phyloP scores from a whole-genome alignment of 2,797 vertebrate genomes.

The Trichosurus vulpecula region DNA sequence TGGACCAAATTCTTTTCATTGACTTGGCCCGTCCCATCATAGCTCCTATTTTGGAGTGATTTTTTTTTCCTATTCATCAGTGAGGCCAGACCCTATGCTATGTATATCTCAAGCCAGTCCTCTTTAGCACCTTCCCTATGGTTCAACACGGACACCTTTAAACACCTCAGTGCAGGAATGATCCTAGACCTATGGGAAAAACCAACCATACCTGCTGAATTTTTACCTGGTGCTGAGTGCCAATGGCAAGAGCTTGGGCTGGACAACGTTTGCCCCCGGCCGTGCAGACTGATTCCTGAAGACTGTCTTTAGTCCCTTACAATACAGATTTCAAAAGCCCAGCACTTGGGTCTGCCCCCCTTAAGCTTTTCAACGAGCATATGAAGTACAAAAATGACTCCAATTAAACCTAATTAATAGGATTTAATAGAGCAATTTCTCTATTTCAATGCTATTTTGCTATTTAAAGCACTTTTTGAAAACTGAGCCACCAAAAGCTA shows the following conservation, averaged over 20 bases:
- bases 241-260: not conserved
- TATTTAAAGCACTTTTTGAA: constrained; percentile 43
- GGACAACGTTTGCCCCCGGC: not conserved
- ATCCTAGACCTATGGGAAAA: not conserved
- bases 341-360: constrained; percentile 28
- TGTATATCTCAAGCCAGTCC: not conserved
- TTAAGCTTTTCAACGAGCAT: constrained; percentile 38
- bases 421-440: constrained; percentile 67
- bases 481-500: constrained; percentile 75
- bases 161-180: not conserved
- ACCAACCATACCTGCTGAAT: not conserved
- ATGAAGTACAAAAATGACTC: constrained; percentile 66
- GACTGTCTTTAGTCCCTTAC: not conserved
- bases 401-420: constrained; percentile 69
- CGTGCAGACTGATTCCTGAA: not conserved
- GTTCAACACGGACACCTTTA: not conserved
- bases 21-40: not conserved
- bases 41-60: not conserved
- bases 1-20: not conserved
- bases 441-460: constrained; percentile 52
- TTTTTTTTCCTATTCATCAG: not conserved
- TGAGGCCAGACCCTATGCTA: not conserved
- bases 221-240: not conserved
- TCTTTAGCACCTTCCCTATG: not conserved
- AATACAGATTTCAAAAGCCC: constrained; percentile 62